Evolutionary conservation across 2,797 vertebrate species (phyloP).

Genomic region (Xenentodon cancila): DNA sequence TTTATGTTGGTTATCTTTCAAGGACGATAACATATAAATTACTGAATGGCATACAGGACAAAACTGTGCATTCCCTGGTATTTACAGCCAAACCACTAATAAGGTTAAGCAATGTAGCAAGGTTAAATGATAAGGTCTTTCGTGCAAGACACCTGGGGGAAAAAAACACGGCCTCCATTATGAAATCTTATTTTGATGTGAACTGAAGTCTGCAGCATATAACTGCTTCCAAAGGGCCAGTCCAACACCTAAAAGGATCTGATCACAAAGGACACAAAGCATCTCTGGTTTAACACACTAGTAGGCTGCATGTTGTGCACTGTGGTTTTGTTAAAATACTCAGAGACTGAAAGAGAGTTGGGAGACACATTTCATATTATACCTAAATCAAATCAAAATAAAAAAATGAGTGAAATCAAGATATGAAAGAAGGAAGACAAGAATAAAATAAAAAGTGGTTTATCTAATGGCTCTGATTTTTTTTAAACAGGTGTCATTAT

Average conservation of each 20-base stretch:
- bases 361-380: too few relatives aligned
- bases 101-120: slow-evolving; percentile 33
- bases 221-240: slow-evolving; percentile 19
- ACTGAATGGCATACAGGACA: slow-evolving; percentile 21
- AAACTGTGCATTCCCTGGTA: slow-evolving; percentile 40
- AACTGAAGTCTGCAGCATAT: slow-evolving; percentile 14
- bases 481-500: background rate
- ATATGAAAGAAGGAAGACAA: too few relatives aligned
- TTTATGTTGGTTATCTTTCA: slow-evolving; percentile 13
- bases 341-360: slow-evolving; percentile 3
- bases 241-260: slow-evolving; percentile 18
- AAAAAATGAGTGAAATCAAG: too few relatives aligned
- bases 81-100: slow-evolving; percentile 41
- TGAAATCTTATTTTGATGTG: slow-evolving; percentile 20
- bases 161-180: background rate
- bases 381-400: too few relatives aligned
- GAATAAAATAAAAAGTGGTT: too few relatives aligned
- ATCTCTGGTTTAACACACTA: slow-evolving; percentile 32
- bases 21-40: slow-evolving; percentile 44
- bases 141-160: slow-evolving; percentile 3
- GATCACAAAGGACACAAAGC: slow-evolving; percentile 42
- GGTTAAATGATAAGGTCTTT: slow-evolving; percentile 53
- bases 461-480: too few relatives aligned
- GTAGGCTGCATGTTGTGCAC: slow-evolving; percentile 7
- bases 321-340: slow-evolving; percentile 7